Base-by-base conservation (phyloP, 2,113 vertebrate genomes). In the Thunnus maccoyii region DNA sequence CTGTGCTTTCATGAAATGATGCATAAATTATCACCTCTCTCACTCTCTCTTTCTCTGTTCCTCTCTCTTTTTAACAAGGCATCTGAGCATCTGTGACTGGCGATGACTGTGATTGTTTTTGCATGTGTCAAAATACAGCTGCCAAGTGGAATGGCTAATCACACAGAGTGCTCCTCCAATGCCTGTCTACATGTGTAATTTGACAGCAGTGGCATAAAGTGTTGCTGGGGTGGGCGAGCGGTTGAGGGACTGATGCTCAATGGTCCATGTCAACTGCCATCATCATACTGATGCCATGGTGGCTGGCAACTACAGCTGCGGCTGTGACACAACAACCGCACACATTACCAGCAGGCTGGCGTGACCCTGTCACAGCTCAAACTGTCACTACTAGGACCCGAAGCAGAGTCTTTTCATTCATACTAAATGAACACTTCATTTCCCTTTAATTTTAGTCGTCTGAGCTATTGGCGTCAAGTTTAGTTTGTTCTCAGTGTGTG, bases 41-140 rank as follows among this genome's bases (percentile, higher is more conserved):
- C 36, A 9, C 9, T 8, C 20, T 56, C 11, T 56, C 41, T 15
- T n/a, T 18, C n/a, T 18, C 72, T 48, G 60, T 20, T 36, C 25
- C 17, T 2, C 2, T 50, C n/a, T 78, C 15, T 68, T 78, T 80
- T 82, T 65, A 54, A 82, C 63, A 63, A 67, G 83, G 63, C 50
- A 54, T 82, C 52, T 74, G 77, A 80, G 72, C 66, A 71, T 82
- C 82, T 87, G 86, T 92, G 91, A 84, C 88, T 72, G 87, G 80
- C 25, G 71, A 89, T 89, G 69, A 86, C 86, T 72, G 84, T 87
- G 82, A 92, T 94, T 94, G 89, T 88, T 83, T 92, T 92, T 86
- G 73, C 75, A 74, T 85, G 80, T 93, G 93, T 94, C 92, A 93
- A 94, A 94, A 94, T 94, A 94, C 94, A 94, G 94, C 94, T 96